A percentile compares a stretch with the other conserved stretches of the same genome.
Conservation (phyloP, 2,888 invertebrate genomes). For the Steinernema hermaphroditum region DNA sequence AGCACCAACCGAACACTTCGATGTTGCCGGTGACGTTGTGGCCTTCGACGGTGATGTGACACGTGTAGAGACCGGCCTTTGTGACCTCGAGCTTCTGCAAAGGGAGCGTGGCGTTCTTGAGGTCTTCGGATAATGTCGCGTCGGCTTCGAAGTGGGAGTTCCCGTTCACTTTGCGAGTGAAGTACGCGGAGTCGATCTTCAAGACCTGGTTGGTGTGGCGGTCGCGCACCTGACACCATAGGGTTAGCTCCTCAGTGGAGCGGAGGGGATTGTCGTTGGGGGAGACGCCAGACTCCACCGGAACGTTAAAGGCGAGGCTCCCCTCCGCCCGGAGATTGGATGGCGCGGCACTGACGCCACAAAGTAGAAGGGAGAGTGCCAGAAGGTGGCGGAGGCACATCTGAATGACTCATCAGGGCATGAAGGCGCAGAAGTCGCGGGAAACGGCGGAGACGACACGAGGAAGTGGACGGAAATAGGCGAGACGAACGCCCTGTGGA, state of each 20-base stretch:
- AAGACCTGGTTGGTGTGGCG: background rate
- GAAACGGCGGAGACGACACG: too few species aligned
- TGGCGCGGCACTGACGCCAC: background rate
- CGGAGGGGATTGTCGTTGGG: background rate
- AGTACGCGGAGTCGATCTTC: conserved; percentile 10
- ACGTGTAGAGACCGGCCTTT: conserved; percentile 19
- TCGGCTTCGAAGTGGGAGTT: background rate
- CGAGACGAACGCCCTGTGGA: background rate
- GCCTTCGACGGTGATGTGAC: conserved; percentile 2
- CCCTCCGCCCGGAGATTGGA: conserved; percentile 7
- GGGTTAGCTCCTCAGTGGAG: background rate
- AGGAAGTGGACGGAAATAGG: too few species aligned
- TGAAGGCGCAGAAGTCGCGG: too few species aligned
- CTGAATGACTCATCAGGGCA: too few species aligned
- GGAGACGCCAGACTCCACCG: background rate
- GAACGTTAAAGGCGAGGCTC: background rate
- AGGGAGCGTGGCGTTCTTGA: background rate
- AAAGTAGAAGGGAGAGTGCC: background rate
- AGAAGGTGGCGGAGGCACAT: too few species aligned
- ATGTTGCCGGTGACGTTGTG: conserved; percentile 19
- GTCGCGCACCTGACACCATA: conserved; percentile 14
- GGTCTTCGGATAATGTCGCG: background rate
- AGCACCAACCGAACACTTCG: background rate
- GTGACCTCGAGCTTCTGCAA: background rate
- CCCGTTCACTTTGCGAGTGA: background rate